A percentile compares a stretch with the other conserved stretches of the same genome.
Conservation (phyloP, 2,888 invertebrate species). For the Stenotaenia linearis region DNA sequence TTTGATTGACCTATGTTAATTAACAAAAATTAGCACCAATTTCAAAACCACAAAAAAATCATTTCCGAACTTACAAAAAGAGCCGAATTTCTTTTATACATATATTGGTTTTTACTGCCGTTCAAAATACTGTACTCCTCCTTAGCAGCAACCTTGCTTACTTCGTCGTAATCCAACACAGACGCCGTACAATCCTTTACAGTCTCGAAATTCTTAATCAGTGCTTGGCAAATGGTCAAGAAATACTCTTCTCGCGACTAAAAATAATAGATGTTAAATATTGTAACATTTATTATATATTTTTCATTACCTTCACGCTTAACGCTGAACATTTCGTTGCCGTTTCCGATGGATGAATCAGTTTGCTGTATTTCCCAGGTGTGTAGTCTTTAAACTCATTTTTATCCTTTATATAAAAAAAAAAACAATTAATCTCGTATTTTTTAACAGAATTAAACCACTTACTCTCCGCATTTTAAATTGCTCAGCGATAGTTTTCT, state of each 20-base stretch:
- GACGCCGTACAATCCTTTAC: not conserved
- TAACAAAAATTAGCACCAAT: not conserved
- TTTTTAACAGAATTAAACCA: not conserved
- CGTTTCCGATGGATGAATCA: not conserved
- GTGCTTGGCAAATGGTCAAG: not conserved
- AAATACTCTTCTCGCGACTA: not conserved
- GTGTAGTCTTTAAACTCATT: not conserved
- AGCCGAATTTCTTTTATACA: conserved; percentile 20
- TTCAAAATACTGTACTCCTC: not conserved
- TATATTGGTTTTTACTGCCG: not conserved
- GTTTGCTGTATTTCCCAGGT: not conserved
- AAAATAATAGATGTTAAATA: not conserved
- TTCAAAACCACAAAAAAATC: not conserved
- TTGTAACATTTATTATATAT: not conserved
- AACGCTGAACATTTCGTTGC: not conserved
- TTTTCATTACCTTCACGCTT: not conserved
- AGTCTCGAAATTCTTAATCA: not conserved
- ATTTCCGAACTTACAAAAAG: not conserved
- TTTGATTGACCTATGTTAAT: not conserved
- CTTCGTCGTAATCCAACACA: not conserved
- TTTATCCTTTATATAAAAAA: not conserved
- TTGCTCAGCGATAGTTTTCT: not conserved
- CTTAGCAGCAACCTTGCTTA: not conserved
- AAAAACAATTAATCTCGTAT: not conserved
- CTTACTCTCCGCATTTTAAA: not conserved